A percentile compares a stretch with the other conserved stretches of the same genome.
These are phyloP conservation scores for Cricetomys ansorgei DNA, from an alignment of 2,113 vertebrate genomes.

Conservation along the genomic window DNA sequence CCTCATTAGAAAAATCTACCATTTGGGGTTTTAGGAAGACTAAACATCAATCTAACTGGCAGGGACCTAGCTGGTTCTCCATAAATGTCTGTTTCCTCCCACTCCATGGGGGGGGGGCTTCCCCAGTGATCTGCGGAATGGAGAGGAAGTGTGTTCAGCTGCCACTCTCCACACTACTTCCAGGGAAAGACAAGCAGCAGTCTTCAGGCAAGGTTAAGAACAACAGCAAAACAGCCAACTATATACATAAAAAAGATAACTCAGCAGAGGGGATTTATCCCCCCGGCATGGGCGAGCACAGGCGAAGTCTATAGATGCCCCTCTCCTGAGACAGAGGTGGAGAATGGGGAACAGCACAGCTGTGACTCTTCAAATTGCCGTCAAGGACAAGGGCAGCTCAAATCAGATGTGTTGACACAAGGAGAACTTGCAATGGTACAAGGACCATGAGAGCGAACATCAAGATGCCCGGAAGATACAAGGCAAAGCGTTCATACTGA, in stretches of 20 bases:
- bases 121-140: neutral
- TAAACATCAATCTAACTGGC: accelerated
- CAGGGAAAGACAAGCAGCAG: neutral
- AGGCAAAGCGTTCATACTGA: accelerated
- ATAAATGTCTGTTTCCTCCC: neutral
- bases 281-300: too few relatives aligned
- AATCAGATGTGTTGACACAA: accelerated
- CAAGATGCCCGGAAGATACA: accelerated
- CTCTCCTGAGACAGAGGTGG: neutral
- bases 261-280: neutral
- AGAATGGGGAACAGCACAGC: accelerated
- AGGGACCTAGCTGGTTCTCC: neutral
- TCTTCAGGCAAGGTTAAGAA: neutral
- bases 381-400: neutral
- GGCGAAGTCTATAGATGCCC: too few relatives aligned
- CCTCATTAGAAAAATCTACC: neutral
- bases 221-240: neutral
- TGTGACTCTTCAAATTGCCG: accelerated
- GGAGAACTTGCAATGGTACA: accelerated
- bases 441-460: accelerated
- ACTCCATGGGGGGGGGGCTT: neutral
- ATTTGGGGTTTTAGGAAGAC: neutral
- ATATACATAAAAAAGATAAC: neutral
- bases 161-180: neutral
- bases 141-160: neutral